Conservation (phyloP, 2,113 vertebrate species). For the Panthera tigris region DNA sequence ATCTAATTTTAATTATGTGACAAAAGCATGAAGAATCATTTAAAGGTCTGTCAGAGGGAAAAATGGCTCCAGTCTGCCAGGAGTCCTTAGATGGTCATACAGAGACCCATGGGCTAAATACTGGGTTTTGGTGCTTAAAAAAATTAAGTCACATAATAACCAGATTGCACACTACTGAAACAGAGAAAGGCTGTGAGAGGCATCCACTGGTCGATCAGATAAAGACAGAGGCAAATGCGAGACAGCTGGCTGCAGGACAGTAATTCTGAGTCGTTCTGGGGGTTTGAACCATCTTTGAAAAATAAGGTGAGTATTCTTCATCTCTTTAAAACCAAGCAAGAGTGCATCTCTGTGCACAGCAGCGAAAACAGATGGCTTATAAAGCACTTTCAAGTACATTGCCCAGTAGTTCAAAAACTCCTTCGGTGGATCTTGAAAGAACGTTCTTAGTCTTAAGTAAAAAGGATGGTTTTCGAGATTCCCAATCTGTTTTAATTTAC, state of each 20-base stretch:
- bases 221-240: background rate
- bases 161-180: conserved; percentile 47
- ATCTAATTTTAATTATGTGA: conserved; percentile 90
- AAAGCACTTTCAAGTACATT: background rate
- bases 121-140: conserved; percentile 80
- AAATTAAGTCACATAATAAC: conserved; percentile 73
- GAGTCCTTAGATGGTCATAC: conserved; percentile 87
- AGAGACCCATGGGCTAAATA: conserved; percentile 78
- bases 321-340: background rate
- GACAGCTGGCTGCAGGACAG: background rate
- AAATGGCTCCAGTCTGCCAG: conserved; percentile 85
- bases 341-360: background rate
- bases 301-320: conserved; percentile 1
- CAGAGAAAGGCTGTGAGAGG: background rate
- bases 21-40: conserved; percentile 88
- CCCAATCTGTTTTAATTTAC: background rate
- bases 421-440: background rate
- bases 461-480: background rate
- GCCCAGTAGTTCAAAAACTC: background rate
- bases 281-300: background rate
- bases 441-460: conserved; percentile 9
- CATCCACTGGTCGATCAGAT: background rate
- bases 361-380: background rate
- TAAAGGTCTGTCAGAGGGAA: conserved; percentile 84
- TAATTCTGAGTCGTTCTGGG: background rate